Evolutionary conservation across 2,113 vertebrate species (phyloP).

Genomic region (Paracanthobrama guichenoti): DNA sequence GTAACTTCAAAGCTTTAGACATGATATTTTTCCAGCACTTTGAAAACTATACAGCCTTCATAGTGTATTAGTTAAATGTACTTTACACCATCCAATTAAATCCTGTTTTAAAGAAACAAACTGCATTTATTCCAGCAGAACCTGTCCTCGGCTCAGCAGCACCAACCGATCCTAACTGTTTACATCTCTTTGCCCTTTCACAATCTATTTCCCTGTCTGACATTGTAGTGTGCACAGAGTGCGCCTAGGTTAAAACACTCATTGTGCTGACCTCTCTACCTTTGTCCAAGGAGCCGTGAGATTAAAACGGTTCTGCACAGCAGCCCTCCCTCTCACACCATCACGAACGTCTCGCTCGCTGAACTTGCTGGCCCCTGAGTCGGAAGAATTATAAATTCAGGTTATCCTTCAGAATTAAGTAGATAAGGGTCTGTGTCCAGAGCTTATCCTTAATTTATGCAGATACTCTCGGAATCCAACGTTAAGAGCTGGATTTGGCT

Average conservation of each 20-base stretch:
- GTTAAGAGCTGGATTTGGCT: constrained; percentile 56
- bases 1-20: constrained; percentile 1
- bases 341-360: constrained; percentile 1
- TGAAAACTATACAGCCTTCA: neutral
- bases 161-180: neutral
- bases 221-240: neutral
- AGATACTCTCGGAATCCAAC: constrained; percentile 55
- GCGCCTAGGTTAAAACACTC: neutral
- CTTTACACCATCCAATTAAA: neutral
- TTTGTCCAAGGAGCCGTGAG: constrained; percentile 20
- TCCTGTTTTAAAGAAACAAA: neutral
- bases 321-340: neutral
- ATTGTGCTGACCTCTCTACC: constrained; percentile 37
- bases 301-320: constrained; percentile 21
- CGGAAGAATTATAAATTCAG: constrained; percentile 51
- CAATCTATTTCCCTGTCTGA: constrained; percentile 13
- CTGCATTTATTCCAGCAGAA: neutral
- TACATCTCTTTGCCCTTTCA: neutral
- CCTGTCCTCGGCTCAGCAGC: neutral
- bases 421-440: constrained; percentile 60
- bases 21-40: neutral
- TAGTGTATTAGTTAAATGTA: constrained; percentile 18
- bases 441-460: constrained; percentile 60
- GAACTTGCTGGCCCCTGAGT: constrained; percentile 32
- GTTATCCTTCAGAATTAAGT: constrained; percentile 44